A percentile compares a stretch with the other conserved stretches of the same genome.
phyloP scores from a whole-genome alignment of 2,888 invertebrate genomes.

The Perizoma affinitatum region DNA sequence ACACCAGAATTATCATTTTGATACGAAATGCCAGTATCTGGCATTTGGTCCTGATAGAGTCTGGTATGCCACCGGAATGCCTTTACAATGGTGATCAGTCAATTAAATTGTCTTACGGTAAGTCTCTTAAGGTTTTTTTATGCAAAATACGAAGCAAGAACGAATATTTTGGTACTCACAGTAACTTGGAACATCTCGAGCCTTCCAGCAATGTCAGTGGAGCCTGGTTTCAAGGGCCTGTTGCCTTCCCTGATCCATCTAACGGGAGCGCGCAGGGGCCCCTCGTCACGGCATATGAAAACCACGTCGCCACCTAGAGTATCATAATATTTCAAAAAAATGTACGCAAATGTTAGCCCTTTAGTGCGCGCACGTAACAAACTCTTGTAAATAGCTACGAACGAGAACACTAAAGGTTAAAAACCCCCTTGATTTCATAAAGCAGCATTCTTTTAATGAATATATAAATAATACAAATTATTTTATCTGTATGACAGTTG shows the following conservation, averaged over 20 bases:
- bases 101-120: too few species aligned
- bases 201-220: constrained; percentile 89
- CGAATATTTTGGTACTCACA: constrained; percentile 60
- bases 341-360: constrained; percentile 11
- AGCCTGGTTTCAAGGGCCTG: constrained; percentile 89
- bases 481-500: background rate
- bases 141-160: too few species aligned
- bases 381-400: too few species aligned
- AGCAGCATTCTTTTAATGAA: constrained; percentile 30
- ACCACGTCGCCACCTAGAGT: constrained; percentile 93
- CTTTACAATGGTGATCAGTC: too few species aligned
- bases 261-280: constrained; percentile 89
- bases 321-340: constrained; percentile 10
- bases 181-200: constrained; percentile 93
- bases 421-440: constrained; percentile 15
- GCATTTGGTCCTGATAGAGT: too few species aligned
- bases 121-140: too few species aligned
- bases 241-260: constrained; percentile 90
- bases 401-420: too few species aligned
- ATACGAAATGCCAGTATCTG: too few species aligned
- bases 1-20: too few species aligned
- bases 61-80: too few species aligned
- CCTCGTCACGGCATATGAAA: constrained; percentile 96
- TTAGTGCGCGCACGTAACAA: too few species aligned
- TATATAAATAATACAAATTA: constrained; percentile 1